Base-by-base conservation (phyloP, 2,797 vertebrate species). In the Lycodopsis pacificus region DNA sequence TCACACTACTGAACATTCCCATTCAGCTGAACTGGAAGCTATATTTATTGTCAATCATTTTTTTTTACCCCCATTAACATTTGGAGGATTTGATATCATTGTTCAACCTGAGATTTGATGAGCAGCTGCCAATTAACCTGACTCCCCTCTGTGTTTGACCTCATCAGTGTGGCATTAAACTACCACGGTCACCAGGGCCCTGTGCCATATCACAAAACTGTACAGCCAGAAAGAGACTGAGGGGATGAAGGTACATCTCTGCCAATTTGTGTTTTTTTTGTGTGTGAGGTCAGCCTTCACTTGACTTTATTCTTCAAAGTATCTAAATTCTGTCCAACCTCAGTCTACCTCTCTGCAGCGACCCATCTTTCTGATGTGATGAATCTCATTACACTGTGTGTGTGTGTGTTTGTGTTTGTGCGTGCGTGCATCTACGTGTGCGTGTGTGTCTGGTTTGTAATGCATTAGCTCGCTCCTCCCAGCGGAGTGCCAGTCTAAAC, bases 101-200 rank as follows among this genome's bases (percentile, higher is more conserved):
- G 89, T 90, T 93, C 90, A 93, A 94, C 93, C 89, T 92, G 92
- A 95, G 93, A 94, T 93, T 93, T 92, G 59, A 82, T 79, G 82
- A 93, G 90, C 86, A 87, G 88, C 92, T 93, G 86, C 90, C 89
- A 95, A 95, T 96, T 95, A 95, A 95, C 94, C 94, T 44, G 46
- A 66, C 84, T 86, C 89, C 82, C 88, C 91, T 86, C 86, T 90
- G 77, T 85, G 78, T 89, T 83, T 93, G 92, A 95, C 93, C 94
- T 95, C 94, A 94, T 95, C 92, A 94, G 89, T 82, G 79, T 72
- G 86, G 85, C 85, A 87, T 93, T 93, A 93, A 90, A 88, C 80
- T 86, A 82, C 70, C 72, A 71, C 32, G 61, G 89, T 89, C 93
- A 90, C 90, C 74, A 81, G 86, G 90, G 92, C 84, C 88, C 75